phyloP scores from a whole-genome alignment of 2,888 invertebrate genomes.

The Seira ritae region DNA sequence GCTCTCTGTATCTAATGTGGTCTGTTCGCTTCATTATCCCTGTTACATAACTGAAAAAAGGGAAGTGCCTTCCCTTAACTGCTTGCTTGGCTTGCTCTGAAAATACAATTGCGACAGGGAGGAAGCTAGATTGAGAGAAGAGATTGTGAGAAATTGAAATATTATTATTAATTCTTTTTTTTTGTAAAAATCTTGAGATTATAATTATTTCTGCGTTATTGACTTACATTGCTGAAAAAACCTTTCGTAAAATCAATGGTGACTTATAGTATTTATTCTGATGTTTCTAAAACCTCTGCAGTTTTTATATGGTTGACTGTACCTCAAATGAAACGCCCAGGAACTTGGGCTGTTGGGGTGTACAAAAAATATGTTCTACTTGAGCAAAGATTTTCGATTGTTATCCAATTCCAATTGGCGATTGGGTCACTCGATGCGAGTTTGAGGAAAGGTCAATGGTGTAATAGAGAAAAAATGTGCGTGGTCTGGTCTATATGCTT shows the following conservation, averaged over 20 bases:
- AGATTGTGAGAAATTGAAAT: background rate
- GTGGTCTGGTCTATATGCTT: no score
- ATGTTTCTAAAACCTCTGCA: no score
- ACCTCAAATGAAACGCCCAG: no score
- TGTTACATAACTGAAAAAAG: conserved; percentile 29
- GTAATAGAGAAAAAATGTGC: no score
- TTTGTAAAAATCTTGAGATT: no score
- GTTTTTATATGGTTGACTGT: background rate
- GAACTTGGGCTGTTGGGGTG: background rate
- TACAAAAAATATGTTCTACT: background rate
- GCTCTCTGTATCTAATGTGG: background rate
- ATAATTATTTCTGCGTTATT: background rate
- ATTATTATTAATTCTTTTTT: no score
- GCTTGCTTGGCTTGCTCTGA: no score
- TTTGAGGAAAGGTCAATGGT: no score
- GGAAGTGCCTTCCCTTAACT: background rate
- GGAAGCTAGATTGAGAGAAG: background rate
- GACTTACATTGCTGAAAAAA: no score
- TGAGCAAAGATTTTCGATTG: background rate
- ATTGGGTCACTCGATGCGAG: no score
- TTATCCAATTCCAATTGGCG: background rate
- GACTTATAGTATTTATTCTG: background rate
- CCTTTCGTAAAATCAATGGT: background rate
- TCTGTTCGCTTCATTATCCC: conserved; percentile 2
- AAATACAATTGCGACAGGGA: background rate